phyloP scores from a whole-genome alignment of 2,113 vertebrate genomes.

The Gorsachius goisagi region DNA sequence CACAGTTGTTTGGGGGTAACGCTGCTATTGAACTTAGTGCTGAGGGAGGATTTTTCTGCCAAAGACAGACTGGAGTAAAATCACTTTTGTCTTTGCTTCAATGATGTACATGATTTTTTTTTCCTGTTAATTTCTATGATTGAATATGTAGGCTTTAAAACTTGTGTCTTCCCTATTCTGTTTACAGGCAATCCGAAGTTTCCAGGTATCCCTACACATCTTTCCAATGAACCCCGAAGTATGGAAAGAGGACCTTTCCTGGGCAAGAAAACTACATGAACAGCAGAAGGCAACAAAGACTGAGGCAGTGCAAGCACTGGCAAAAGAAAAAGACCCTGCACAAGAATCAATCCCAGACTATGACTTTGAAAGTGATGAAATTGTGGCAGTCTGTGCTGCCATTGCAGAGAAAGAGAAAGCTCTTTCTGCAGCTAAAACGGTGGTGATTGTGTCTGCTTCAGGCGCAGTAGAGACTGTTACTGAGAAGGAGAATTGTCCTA shows the following conservation, averaged over 20 bases:
- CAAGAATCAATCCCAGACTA: slow-evolving; percentile 88
- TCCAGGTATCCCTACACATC: slow-evolving; percentile 90
- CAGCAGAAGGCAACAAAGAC: slow-evolving; percentile 75
- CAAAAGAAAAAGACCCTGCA: slow-evolving; percentile 46
- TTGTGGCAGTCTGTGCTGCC: slow-evolving; percentile 90
- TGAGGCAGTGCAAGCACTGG: slow-evolving; percentile 62
- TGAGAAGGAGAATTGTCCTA: slow-evolving; percentile 53
- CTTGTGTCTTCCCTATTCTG: background rate
- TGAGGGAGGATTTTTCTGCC: background rate
- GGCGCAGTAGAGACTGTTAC: slow-evolving; percentile 74
- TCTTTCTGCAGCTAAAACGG: slow-evolving; percentile 72
- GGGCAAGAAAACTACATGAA: slow-evolving; percentile 82
- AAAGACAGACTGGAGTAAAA: background rate
- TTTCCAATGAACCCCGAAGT: slow-evolving; percentile 84
- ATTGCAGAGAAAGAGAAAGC: slow-evolving; percentile 87
- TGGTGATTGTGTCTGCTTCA: slow-evolving; percentile 84
- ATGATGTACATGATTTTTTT: background rate
- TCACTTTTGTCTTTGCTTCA: background rate
- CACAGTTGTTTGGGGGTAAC: background rate
- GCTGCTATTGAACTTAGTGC: background rate
- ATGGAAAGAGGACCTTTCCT: slow-evolving; percentile 92
- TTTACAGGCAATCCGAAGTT: slow-evolving; percentile 88
- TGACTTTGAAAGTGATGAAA: slow-evolving; percentile 96
- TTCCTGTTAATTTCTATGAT: background rate
- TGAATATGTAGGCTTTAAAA: background rate